Base-by-base conservation (phyloP, 1,140 invertebrate genomes). In the Drosophila kohkoa region DNA sequence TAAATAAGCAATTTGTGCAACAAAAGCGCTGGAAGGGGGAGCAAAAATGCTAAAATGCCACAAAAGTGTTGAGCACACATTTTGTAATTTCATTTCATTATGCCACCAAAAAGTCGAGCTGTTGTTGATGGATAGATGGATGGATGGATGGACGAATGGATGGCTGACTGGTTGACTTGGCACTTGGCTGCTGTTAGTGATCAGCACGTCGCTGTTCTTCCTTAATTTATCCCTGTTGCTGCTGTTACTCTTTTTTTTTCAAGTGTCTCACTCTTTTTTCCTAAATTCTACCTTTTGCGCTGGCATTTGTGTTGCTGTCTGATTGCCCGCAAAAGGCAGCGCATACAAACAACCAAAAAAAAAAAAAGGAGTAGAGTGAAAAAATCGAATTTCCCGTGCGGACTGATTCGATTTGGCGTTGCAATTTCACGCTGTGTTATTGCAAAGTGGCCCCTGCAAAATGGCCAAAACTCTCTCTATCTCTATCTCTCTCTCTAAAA, bases 401-500 rank as follows among this genome's bases (percentile, higher is more conserved):
- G 85, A 89, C 89, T 91, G 89, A 91, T 91, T 91, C 89, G 89
- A 91, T 91, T 91, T 91, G 89, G 81, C 89, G 89, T 75, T 91
- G 89, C 89, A 91, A 91, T 91, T 91, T 91, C 89, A 91, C 89
- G 89, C 89, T 91, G 89, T 91, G 88, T 90, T 91, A 88, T 91
- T 91, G 89, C 88, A 91, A 91, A 91, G 86, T 90, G 86, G 86
- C 86, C 85, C 77, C 74, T 65, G 65, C 45, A 52, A 30, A 32
- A 4, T 4, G 20, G 25, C 25, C 10, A 28, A 28, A 51, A 57
- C 20, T 25, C 20, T 4, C 20, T 25, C 20, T 25, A 3, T 25
- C 20, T 41, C 49, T 25, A 15, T 15, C 15, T 41, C 49, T 25
- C 5, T 51, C 30, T n/a, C 74, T 15, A 13, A 77, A 83, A 83